phyloP scores from a whole-genome alignment of 2,888 invertebrate genomes.

The Sinhomidia bicolor region DNA sequence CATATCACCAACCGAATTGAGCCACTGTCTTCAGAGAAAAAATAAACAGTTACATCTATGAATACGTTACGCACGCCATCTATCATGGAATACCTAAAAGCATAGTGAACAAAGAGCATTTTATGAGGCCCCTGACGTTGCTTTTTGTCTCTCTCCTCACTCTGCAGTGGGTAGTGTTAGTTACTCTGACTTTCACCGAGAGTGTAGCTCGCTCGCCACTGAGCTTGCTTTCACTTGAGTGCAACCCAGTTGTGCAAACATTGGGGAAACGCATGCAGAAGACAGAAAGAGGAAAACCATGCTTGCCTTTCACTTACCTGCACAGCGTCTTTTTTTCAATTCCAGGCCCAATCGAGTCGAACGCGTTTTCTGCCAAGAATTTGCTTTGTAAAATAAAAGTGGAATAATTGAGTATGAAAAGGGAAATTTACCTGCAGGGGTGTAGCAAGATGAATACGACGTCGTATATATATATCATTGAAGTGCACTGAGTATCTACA shows the following conservation, averaged over 20 bases:
- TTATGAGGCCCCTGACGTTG: neutral
- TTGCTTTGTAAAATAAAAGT: neutral
- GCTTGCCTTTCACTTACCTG: neutral
- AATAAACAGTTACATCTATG: neutral
- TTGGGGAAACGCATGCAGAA: too few species aligned
- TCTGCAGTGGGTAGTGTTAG: neutral
- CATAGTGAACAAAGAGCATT: neutral
- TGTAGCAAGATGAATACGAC: too few species aligned
- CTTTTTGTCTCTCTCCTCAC: neutral
- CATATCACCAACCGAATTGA: too few species aligned
- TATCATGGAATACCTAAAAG: neutral
- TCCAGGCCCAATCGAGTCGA: too few species aligned
- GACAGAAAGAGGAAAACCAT: too few species aligned
- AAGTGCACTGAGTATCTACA: neutral
- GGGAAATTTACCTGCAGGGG: neutral
- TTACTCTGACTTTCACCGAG: neutral
- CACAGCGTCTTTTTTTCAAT: neutral
- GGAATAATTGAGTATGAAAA: constrained; percentile 12
- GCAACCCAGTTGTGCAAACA: too few species aligned
- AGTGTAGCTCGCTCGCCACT: neutral
- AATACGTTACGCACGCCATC: neutral
- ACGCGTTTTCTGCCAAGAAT: neutral
- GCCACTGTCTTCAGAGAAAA: too few species aligned
- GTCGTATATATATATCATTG: too few species aligned
- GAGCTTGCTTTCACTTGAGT: neutral